Percentiles rank a stretch among this genome's conserved stretches.
phyloP scores from a whole-genome alignment of 2,797 vertebrate genomes.

The Argentina silus region DNA sequence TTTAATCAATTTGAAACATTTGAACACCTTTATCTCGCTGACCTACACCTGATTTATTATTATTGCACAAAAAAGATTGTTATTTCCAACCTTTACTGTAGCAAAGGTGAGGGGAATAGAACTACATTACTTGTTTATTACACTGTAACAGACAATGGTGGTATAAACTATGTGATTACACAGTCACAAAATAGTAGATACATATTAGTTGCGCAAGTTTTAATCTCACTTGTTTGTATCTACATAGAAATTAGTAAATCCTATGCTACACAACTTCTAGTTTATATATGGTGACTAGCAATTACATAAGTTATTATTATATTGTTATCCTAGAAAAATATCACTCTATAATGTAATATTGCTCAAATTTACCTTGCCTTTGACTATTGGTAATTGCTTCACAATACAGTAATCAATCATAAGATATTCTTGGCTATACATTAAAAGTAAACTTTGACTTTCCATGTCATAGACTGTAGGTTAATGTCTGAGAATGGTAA shows the following conservation, averaged over 20 bases:
- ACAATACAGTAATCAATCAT: neutral
- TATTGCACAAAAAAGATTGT: neutral
- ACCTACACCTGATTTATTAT: constrained; percentile 53
- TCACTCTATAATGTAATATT: neutral
- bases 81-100: neutral
- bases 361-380: neutral
- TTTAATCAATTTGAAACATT: constrained; percentile 60
- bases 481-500: constrained; percentile 40
- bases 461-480: constrained; percentile 4
- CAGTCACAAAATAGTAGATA: neutral
- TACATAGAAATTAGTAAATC: too few species aligned
- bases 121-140: neutral
- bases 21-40: constrained; percentile 36
- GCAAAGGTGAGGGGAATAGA: neutral
- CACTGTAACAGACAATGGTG: neutral
- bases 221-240: neutral
- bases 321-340: neutral
- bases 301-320: neutral
- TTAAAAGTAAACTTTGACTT: neutral
- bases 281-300: neutral
- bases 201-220: neutral
- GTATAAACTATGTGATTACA: neutral
- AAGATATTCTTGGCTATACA: neutral
- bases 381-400: neutral
- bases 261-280: neutral